Conservation (phyloP, 2,113 vertebrate species). For the Coracopsis vasa region DNA sequence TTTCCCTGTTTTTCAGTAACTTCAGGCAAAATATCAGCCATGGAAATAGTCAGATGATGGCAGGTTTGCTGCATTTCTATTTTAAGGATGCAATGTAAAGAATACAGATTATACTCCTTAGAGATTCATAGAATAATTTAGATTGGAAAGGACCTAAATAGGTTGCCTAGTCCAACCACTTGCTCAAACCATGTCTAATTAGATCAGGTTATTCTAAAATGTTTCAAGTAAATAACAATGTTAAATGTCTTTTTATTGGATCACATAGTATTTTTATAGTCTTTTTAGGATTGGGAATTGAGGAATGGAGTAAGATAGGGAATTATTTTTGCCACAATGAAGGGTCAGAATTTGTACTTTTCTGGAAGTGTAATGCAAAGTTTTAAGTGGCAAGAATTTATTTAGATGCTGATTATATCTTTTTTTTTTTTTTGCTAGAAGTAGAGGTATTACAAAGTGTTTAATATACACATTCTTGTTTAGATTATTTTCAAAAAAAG, state of each 20-base stretch:
- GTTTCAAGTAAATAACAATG: neutral
- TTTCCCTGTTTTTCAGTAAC: neutral
- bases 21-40: neutral
- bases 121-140: neutral
- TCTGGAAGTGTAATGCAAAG: neutral
- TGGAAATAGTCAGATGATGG: neutral
- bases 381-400: neutral
- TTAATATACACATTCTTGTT: neutral
- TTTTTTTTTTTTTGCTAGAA: neutral
- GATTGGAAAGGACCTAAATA: neutral
- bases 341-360: neutral
- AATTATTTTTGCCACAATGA: neutral
- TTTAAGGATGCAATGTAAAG: neutral
- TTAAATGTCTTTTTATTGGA: neutral
- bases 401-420: neutral
- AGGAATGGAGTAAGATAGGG: neutral
- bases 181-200: rapidly evolving
- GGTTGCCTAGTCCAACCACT: neutral
- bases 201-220: slow-evolving; percentile 5
- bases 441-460: neutral
- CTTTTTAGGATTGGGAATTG: neutral
- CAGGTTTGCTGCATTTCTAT: neutral
- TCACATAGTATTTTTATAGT: neutral
- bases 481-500: neutral
- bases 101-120: neutral